Base-by-base conservation (phyloP, 1,140 invertebrate species). In the Eurosta solidaginis region DNA sequence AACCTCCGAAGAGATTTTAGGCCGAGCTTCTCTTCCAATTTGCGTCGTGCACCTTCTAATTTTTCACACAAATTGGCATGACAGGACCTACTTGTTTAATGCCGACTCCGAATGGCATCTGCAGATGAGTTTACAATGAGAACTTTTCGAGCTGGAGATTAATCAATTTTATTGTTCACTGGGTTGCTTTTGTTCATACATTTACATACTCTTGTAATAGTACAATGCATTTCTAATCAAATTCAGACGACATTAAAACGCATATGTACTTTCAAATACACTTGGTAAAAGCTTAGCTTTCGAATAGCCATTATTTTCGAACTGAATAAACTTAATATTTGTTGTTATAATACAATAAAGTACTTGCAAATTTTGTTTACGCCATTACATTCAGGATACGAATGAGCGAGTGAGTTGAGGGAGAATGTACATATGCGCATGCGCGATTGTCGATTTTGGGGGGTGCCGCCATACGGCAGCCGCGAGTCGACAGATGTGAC, bases 401-500 rank as follows among this genome's bases (percentile, higher is more conserved):
- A n/a, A n/a, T n/a, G n/a, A n/a, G n/a, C n/a, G n/a, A n/a, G 33
- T 2, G 17, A 68, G 36, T 42, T 20, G 59, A 20, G 33, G 59
- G n/a, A 6, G 59, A n/a, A n/a, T n/a, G n/a, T n/a, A n/a, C n/a
- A 40, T 17, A 40, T 9, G 59, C 36, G 14, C 59, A 68, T 68
- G 36, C 59, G 59, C 33, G 40, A 33, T n/a, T 22, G n/a, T 22
- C 59, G 7, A 40, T 68, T 68, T 68, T 36, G 33, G n/a, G 59
- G 33, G 33, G 40, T 40, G 33, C 20, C 59, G 27, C 9, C n/a
- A n/a, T n/a, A 17, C 17, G 59, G 33, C n/a, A 25, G 49, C n/a
- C n/a, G n/a, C n/a, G n/a, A n/a, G 33, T 20, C 50, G 25, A 40
- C 59, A 68, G 59, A 68, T 68, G 59, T 68, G 59, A 68, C 59